Evolutionary conservation across 2,888 invertebrate species (phyloP), one percentile per base, ranked within the genome.

Genomic region (Limenitis camilla): DNA sequence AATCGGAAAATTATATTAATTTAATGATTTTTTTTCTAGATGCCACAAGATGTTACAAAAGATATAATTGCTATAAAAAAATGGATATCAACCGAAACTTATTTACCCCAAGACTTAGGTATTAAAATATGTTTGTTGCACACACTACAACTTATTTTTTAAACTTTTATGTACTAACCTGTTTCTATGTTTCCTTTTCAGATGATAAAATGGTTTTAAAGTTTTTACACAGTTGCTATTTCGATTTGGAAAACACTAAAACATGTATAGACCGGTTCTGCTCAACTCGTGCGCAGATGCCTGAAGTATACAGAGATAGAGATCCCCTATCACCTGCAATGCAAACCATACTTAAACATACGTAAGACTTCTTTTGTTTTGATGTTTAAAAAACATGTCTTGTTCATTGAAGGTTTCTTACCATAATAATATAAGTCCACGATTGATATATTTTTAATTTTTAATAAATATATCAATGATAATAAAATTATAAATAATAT

Each of bases 81-180:
- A 69, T 93, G 93, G 93, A 74, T 93, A 53, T 78, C 86, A 42
- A 91, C 92, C 61, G 92, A 93, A 67, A 88, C 91, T 0, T 90
- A 92, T 78, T 74, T 93, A 50, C 92, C 92, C 5, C 89, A 90
- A 63, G 89, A 91, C 62, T 89, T 92, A 82, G 91, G 91, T 91
- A 72, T 30, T 19, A 2, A 30, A 36, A 28, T 29, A 8, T 36
- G 10, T 7, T 49, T 5, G 11, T 29, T 35, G 1, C 28, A 29
- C 9, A 33, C 28, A 2, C 6, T 19, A 28, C 19, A 11, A n/a
- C n/a, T n/a, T n/a, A n/a, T n/a, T n/a, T n/a, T n/a, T n/a, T n/a
- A n/a, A n/a, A n/a, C n/a, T n/a, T n/a, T n/a, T n/a, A n/a, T n/a
- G n/a, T n/a, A 29, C 10, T 7, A 41, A 30, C 5, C 7, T 28